Percentiles rank a stretch among this genome's conserved stretches.
These are phyloP conservation scores for Calameuta filiformis DNA, from an alignment of 2,888 invertebrate species.

Conservation along the genomic window DNA sequence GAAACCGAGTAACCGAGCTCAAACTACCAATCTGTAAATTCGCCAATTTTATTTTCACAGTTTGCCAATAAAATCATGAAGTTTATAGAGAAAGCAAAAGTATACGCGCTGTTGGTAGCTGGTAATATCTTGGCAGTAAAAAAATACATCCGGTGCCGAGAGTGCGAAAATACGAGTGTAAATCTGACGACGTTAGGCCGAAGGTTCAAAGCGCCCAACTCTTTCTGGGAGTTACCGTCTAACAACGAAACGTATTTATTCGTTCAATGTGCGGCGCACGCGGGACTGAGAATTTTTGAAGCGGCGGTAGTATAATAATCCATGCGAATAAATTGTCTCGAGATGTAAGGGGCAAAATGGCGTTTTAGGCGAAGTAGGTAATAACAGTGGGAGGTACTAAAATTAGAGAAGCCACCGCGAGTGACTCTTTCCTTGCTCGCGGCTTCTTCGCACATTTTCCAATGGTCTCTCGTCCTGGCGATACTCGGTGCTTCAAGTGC, in stretches of 20 bases:
- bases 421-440: slow-evolving; percentile 31
- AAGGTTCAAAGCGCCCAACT: background rate
- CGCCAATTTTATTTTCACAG: background rate
- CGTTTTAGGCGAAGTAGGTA: background rate
- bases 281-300: background rate
- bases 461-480: slow-evolving; percentile 48
- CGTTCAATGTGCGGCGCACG: background rate
- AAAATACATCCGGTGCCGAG: background rate
- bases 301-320: background rate
- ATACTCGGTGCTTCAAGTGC: slow-evolving; percentile 20
- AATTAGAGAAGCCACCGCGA: slow-evolving; percentile 49
- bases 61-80: background rate
- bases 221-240: background rate
- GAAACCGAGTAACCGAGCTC: background rate
- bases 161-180: background rate
- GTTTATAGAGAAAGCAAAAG: background rate
- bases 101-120: background rate
- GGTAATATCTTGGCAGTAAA: background rate
- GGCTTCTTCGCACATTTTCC: slow-evolving; percentile 45
- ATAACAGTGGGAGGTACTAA: slow-evolving; percentile 54
- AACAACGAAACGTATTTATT: background rate
- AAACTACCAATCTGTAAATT: background rate
- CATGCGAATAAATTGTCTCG: background rate
- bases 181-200: background rate
- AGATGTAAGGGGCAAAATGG: background rate